Evolutionary conservation across 2,888 invertebrate species (phyloP).

Genomic region (Atrina japonica): DNA sequence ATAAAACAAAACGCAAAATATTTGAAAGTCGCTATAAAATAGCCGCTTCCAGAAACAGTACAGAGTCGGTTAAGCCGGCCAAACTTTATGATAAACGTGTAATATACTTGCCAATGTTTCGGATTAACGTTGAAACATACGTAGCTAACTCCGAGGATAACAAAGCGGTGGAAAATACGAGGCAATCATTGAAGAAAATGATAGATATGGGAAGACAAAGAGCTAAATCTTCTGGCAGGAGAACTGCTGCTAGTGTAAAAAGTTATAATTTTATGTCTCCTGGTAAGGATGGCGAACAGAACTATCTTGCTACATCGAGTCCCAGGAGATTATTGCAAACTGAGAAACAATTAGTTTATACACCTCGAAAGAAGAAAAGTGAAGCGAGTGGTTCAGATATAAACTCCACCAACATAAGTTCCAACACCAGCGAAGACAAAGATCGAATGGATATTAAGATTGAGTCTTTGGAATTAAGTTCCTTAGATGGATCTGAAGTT

Average conservation of each 20-base stretch:
- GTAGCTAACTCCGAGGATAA: slow-evolving; percentile 36
- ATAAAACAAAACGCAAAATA: slow-evolving; percentile 28
- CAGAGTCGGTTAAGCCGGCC: slow-evolving; percentile 30
- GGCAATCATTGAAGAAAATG: slow-evolving; percentile 39
- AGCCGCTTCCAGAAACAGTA: slow-evolving; percentile 27
- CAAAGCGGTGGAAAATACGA: slow-evolving; percentile 32
- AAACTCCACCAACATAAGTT: background rate
- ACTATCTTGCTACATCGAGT: background rate
- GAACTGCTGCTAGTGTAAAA: slow-evolving; percentile 19
- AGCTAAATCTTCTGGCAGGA: slow-evolving; percentile 1
- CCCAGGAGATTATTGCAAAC: slow-evolving; percentile 21
- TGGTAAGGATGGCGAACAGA: slow-evolving; percentile 9
- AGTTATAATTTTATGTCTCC: slow-evolving; percentile 27
- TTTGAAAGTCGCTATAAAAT: slow-evolving; percentile 43
- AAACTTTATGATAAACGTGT: slow-evolving; percentile 41
- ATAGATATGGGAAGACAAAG: slow-evolving; percentile 34
- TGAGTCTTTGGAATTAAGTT: slow-evolving; percentile 31
- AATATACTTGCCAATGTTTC: slow-evolving; percentile 43
- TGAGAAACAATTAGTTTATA: slow-evolving; percentile 9
- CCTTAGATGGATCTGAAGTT: slow-evolving; percentile 2
- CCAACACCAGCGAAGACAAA: slow-evolving; percentile 19
- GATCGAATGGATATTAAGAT: slow-evolving; percentile 32
- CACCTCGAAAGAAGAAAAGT: background rate
- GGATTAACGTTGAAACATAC: slow-evolving; percentile 39
- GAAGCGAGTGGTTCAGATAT: background rate